Evolutionary conservation across 2,797 vertebrate genomes (phyloP).

Genomic region (Melanotaenia nigrans): DNA sequence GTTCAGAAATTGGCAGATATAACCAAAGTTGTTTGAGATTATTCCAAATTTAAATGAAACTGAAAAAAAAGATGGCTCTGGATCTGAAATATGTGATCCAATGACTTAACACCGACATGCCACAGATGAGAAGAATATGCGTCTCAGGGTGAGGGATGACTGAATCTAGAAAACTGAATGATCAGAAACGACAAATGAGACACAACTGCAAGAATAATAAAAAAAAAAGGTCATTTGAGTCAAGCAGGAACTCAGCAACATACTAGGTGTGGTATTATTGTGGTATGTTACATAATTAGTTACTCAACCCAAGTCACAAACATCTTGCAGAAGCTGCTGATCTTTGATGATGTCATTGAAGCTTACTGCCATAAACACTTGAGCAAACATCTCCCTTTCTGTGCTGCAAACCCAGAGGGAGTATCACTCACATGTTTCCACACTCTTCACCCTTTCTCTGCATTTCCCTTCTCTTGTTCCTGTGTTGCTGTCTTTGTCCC

Average conservation of each 20-base stretch:
- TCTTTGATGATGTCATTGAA: slow-evolving; percentile 50
- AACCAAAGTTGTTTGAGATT: slow-evolving; percentile 31
- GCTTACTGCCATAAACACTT: slow-evolving; percentile 33
- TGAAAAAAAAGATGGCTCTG: slow-evolving; percentile 20
- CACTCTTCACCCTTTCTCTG: slow-evolving; percentile 3
- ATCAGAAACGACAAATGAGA: slow-evolving; percentile 27
- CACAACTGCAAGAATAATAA: slow-evolving; percentile 15
- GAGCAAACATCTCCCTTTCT: slow-evolving; percentile 16
- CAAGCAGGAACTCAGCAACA: slow-evolving; percentile 7
- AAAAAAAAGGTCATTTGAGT: slow-evolving; percentile 8
- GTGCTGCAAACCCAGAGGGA: slow-evolving; percentile 26
- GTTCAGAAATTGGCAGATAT: slow-evolving; percentile 38
- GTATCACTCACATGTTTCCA: slow-evolving; percentile 39
- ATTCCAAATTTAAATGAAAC: slow-evolving; percentile 42
- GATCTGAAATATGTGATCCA: slow-evolving; percentile 14
- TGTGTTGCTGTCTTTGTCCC: slow-evolving; percentile 2
- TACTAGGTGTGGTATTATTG: slow-evolving; percentile 54
- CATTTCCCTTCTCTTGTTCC: not conserved
- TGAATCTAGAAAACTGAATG: slow-evolving; percentile 17
- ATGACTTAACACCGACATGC: slow-evolving; percentile 9
- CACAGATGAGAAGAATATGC: slow-evolving; percentile 16
- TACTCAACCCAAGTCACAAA: slow-evolving; percentile 44
- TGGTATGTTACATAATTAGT: slow-evolving; percentile 55
- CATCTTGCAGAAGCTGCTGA: slow-evolving; percentile 56
- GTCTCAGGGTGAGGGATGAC: slow-evolving; percentile 37